Evolutionary conservation across 2,113 vertebrate genomes (phyloP).

Genomic region (Eubucco bourcierii): DNA sequence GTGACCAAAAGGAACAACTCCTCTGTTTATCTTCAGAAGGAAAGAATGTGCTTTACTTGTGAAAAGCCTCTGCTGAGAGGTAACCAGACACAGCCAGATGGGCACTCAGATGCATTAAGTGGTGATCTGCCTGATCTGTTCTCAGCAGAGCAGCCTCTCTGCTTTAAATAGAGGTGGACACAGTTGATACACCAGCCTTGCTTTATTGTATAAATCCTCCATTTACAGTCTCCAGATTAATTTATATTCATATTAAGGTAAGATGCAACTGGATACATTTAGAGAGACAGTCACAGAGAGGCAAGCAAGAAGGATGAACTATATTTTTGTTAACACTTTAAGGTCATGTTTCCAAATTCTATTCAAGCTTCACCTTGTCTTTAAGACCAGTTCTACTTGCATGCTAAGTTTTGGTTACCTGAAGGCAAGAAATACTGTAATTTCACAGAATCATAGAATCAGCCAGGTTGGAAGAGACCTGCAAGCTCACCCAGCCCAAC

Average conservation of each 20-base stretch:
- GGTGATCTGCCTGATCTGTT: neutral
- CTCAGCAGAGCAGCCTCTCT: neutral
- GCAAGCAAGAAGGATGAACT: neutral
- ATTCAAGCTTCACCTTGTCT: neutral
- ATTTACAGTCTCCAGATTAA: neutral
- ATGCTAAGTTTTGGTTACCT: neutral
- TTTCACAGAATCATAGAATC: neutral
- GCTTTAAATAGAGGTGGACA: neutral
- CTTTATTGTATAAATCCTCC: neutral
- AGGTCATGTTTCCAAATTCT: neutral
- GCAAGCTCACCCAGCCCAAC: too few relatives aligned
- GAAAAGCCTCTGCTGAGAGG: neutral
- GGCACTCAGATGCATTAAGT: neutral
- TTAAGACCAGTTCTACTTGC: neutral
- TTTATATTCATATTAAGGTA: neutral
- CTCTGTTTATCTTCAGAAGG: neutral
- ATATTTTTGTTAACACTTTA: neutral
- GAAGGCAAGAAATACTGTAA: neutral
- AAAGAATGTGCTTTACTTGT: neutral
- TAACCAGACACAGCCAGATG: neutral
- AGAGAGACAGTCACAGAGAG: neutral
- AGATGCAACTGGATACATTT: neutral
- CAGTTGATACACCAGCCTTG: neutral
- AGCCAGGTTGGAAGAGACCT: too few relatives aligned
- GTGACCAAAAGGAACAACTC: neutral